phyloP scores from a whole-genome alignment of 2,797 vertebrate species.

The Garrulus glandarius region DNA sequence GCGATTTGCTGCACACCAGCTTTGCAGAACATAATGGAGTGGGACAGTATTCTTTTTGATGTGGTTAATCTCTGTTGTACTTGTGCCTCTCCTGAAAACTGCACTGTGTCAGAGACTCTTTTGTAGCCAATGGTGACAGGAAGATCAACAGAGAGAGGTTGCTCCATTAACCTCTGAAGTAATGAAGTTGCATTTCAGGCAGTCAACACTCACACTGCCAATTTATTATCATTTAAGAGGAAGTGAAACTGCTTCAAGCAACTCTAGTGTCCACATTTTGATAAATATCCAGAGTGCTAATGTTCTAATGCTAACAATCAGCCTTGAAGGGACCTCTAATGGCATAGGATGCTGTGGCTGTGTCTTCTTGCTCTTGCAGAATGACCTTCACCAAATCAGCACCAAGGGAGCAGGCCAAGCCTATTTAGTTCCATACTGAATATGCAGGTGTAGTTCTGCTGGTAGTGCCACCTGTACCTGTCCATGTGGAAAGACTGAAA shows the following conservation, averaged over 20 bases:
- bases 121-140: constrained; percentile 52
- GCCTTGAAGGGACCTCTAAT: constrained; percentile 19
- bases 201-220: constrained; percentile 22
- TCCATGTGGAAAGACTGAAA: background rate
- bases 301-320: background rate
- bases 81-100: constrained; percentile 60
- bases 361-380: background rate
- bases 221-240: constrained; percentile 60
- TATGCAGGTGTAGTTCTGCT: background rate
- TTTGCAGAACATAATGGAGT: constrained; percentile 25
- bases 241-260: constrained; percentile 59
- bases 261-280: constrained; percentile 45
- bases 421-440: background rate
- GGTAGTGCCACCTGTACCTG: background rate
- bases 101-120: constrained; percentile 46
- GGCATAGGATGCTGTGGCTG: background rate
- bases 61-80: constrained; percentile 56
- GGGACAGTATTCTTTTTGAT: constrained; percentile 46
- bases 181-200: constrained; percentile 52
- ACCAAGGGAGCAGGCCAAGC: background rate
- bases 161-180: constrained; percentile 67
- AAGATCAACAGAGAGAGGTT: constrained; percentile 62
- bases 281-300: constrained; percentile 44
- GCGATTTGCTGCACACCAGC: background rate
- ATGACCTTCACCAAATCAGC: background rate